Evolutionary conservation across 1,140 invertebrate genomes (phyloP).

Genomic region (Macrostomum lignano): DNA sequence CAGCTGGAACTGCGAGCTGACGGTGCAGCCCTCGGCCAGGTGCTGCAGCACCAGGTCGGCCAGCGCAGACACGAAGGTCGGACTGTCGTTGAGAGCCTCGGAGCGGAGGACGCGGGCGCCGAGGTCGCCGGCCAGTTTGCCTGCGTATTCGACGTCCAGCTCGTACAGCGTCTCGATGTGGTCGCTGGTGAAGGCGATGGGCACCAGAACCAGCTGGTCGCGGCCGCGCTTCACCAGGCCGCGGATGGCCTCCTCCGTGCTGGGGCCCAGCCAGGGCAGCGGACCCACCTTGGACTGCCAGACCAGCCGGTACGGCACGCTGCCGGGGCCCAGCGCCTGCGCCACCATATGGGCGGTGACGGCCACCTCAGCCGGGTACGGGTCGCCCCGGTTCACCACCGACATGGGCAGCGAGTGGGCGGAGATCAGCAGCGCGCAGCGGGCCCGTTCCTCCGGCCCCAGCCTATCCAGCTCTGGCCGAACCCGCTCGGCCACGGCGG

Average conservation of each 20-base stretch:
- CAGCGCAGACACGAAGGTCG: not conserved
- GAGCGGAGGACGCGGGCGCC: not conserved
- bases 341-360: slow-evolving; percentile 64
- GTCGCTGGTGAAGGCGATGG: slow-evolving; percentile 85
- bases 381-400: slow-evolving; percentile 62
- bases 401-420: slow-evolving; percentile 75
- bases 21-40: not conserved
- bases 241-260: slow-evolving; percentile 68
- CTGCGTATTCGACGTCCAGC: slow-evolving; percentile 41
- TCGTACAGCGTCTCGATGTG: slow-evolving; percentile 90
- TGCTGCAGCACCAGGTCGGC: slow-evolving; percentile 2
- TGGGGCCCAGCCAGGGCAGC: slow-evolving; percentile 61
- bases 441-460: slow-evolving; percentile 38
- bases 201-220: slow-evolving; percentile 63
- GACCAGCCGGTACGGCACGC: slow-evolving; percentile 57
- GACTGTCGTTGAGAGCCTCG: slow-evolving; percentile 3
- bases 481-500: slow-evolving; percentile 53
- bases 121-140: not conserved
- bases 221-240: slow-evolving; percentile 50
- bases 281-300: slow-evolving; percentile 96
- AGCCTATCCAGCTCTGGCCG: slow-evolving; percentile 47
- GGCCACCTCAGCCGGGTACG: slow-evolving; percentile 67
- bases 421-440: slow-evolving; percentile 68
- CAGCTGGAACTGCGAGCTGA: not conserved
- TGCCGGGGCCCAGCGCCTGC: slow-evolving; percentile 43